Base-by-base conservation (phyloP, 64 coral and sea anemone species). In the Montipora foliosa region DNA sequence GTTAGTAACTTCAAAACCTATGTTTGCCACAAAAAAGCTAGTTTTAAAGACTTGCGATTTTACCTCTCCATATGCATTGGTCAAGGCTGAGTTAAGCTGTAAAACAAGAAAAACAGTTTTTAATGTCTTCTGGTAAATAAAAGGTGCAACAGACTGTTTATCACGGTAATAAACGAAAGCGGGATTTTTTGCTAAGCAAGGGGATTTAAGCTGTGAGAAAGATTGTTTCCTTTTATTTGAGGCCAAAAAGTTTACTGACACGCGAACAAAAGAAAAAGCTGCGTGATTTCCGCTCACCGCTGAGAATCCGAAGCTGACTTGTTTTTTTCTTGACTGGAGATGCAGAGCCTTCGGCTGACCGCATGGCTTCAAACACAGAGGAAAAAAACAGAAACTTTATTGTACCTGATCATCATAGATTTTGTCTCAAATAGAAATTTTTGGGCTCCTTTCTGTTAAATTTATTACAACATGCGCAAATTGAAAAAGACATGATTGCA, bases 161-260 rank as follows among this genome's bases (percentile, higher is more conserved):
- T 72, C 44, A 12, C 47, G 62, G 11, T 48, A 71, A 71, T 29
- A 24, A 45, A 12, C 46, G 11, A 64, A 86, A 72, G 17, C 62
- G 5, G 66, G 22, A 3, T n/a, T 16, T 71, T 86, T 44, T 86
- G 6, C 46, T 86, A 86, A 86, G 82, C 82, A 86, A 86, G 47
- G 47, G 82, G 82, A 86, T 86, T 84, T 86, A 17, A 84, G 68
- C 82, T 69, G 82, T 71, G 82, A 51, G 70, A 86, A 71, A 72
- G 24, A 64, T 86, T 86, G 66, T 86, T 71, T 71, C 17, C 82
- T 86, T 71, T 86, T 86, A 44, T 86, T 86, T 86, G 44, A 72
- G 44, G 4, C 9, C 44, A 71, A 70, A 64, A 86, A 70, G 82
- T 86, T 86, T 86, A 86, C 82, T 86, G 82, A 86, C 82, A 49